A percentile compares a stretch with the other conserved stretches of the same genome.
These are phyloP conservation scores for Plutomurus gul DNA, from an alignment of 1,140 invertebrate species.

Conservation along the genomic window DNA sequence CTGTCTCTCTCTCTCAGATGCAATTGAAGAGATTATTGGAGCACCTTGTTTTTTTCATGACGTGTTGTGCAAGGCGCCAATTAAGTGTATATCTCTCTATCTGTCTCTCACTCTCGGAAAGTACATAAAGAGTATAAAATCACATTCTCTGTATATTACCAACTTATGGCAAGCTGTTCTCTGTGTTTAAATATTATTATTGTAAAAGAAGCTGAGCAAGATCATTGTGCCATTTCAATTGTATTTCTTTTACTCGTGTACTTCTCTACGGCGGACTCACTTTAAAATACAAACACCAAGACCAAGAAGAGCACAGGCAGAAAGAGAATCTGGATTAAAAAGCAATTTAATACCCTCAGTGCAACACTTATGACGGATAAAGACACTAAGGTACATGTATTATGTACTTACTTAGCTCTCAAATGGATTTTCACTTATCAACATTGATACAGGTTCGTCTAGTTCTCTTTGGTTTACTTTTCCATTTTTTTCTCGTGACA, in stretches of 20 bases:
- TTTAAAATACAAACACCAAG: too few relatives aligned
- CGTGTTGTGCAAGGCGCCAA: conserved; percentile 12
- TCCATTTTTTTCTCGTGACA: background rate
- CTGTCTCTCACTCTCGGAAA: too few relatives aligned
- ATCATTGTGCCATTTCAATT: conserved; percentile 25
- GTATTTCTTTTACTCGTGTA: too few relatives aligned
- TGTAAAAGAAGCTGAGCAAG: background rate
- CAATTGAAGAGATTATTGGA: conserved; percentile 12
- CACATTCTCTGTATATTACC: background rate
- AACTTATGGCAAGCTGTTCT: background rate
- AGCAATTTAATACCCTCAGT: background rate
- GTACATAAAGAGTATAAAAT: too few relatives aligned
- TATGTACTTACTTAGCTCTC: background rate
- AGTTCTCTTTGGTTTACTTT: conserved; percentile 8
- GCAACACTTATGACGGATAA: background rate
- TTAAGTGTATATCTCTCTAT: background rate
- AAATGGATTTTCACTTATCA: conserved; percentile 16
- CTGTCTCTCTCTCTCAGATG: background rate
- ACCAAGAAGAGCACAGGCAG: background rate
- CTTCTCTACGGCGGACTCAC: too few relatives aligned
- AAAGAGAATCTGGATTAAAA: conserved; percentile 22
- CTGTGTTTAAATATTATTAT: background rate
- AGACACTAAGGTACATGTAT: background rate
- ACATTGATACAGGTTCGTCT: conserved; percentile 10
- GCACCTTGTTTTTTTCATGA: background rate